Conservation (phyloP, 2,113 vertebrate genomes). For the Ictidomys tridecemlineatus region DNA sequence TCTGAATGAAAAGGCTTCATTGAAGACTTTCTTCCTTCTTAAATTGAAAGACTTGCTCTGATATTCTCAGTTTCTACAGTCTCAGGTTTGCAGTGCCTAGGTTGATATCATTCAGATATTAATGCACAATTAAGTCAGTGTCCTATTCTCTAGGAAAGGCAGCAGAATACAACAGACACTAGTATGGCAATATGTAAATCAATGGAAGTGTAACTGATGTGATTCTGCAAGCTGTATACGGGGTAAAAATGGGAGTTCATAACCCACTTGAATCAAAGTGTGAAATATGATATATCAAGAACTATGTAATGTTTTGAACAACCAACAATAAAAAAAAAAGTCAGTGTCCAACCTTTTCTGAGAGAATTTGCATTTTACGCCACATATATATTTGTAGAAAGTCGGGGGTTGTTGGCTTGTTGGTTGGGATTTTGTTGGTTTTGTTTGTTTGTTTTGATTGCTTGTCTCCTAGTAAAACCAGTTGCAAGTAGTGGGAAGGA, state of each 20-base stretch:
- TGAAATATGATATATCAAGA: too few relatives aligned
- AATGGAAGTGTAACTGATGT: too few relatives aligned
- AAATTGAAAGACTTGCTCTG: not conserved
- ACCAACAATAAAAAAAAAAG: too few relatives aligned
- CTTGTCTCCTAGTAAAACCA: not conserved
- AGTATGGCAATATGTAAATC: too few relatives aligned
- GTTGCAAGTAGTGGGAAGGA: not conserved
- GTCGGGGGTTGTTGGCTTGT: not conserved
- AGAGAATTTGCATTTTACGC: slow-evolving; percentile 7
- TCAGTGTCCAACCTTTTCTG: not conserved
- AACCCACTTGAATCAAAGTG: too few relatives aligned
- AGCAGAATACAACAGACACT: too few relatives aligned
- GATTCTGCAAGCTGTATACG: too few relatives aligned
- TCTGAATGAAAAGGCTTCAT: not conserved
- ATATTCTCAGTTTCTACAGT: not conserved
- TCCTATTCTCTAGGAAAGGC: too few relatives aligned
- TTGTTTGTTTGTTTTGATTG: not conserved
- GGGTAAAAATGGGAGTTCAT: too few relatives aligned
- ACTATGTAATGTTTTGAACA: too few relatives aligned
- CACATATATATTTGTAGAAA: not conserved
- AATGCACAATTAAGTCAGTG: not conserved
- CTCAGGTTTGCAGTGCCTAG: not conserved
- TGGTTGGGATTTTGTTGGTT: not conserved
- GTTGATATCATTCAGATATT: not conserved
- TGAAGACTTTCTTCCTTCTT: not conserved